Conservation (phyloP, 2,113 vertebrate genomes). For the Chrysemys picta region DNA sequence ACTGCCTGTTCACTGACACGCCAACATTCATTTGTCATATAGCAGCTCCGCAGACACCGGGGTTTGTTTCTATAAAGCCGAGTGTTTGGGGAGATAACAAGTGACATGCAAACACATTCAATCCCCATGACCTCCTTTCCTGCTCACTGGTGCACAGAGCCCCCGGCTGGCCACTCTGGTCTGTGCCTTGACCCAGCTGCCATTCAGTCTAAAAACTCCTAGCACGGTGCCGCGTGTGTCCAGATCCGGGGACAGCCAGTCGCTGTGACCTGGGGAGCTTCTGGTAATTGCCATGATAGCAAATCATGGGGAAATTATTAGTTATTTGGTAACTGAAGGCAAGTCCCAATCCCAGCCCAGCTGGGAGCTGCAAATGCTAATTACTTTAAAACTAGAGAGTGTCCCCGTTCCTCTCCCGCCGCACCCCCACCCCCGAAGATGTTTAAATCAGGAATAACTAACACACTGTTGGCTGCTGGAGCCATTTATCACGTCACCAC, state of each 20-base stretch:
- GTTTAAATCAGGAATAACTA: fast-evolving
- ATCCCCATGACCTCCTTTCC: not conserved
- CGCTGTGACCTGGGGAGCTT: not conserved
- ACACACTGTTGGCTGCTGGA: conserved; percentile 32
- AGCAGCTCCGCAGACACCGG: not conserved
- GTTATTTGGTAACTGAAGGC: conserved; percentile 19
- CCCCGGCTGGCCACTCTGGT: not conserved
- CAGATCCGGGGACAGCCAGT: not conserved
- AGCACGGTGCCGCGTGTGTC: not conserved
- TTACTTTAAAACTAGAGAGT: fast-evolving
- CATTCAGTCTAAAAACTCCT: not conserved
- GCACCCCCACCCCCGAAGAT: fast-evolving
- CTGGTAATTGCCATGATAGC: not conserved
- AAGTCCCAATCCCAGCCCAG: not conserved
- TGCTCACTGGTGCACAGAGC: not conserved
- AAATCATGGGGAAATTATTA: not conserved
- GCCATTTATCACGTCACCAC: conserved; percentile 19
- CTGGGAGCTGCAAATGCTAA: not conserved
- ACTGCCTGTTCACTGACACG: conserved; percentile 9
- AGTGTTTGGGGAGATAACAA: not conserved
- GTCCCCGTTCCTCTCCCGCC: not conserved
- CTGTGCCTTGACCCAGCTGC: not conserved
- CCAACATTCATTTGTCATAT: conserved; percentile 51
- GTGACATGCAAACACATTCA: not conserved
- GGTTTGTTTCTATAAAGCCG: not conserved